Percentiles rank a stretch among this genome's conserved stretches.
These are phyloP conservation scores for Nomada fucata DNA, from an alignment of 2,888 invertebrate genomes.

Conservation along the genomic window DNA sequence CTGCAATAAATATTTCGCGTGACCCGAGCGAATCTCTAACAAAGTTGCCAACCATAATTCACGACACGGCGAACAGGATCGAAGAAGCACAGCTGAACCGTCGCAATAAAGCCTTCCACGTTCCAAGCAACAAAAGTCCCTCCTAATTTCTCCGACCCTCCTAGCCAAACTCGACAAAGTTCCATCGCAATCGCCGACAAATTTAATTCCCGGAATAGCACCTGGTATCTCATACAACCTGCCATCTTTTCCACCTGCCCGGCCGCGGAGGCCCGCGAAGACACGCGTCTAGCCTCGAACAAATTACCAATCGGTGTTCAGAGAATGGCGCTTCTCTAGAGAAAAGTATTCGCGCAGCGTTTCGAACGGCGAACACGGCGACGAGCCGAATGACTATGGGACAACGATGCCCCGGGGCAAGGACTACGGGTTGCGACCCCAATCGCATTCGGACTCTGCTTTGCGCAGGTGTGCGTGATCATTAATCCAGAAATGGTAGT, in stretches of 20 bases:
- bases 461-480: constrained; percentile 70
- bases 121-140: neutral
- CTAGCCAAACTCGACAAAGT: neutral
- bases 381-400: constrained; percentile 44
- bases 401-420: constrained; percentile 66
- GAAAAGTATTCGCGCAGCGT: constrained; percentile 47
- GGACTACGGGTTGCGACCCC: constrained; percentile 73
- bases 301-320: constrained; percentile 40
- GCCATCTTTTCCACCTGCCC: neutral
- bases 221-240: neutral
- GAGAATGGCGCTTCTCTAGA: constrained; percentile 20
- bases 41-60: no score
- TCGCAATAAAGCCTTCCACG: no score
- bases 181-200: neutral
- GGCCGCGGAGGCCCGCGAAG: neutral
- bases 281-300: neutral
- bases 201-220: neutral
- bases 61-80: no score
- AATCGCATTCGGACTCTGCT: constrained; percentile 65
- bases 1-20: no score
- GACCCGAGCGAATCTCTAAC: no score
- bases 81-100: no score
- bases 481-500: constrained; percentile 74
- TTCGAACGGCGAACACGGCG: constrained; percentile 37
- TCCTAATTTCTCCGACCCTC: neutral